Evolutionary conservation across 2,888 invertebrate genomes (phyloP).

Genomic region (Drosophila dives): DNA sequence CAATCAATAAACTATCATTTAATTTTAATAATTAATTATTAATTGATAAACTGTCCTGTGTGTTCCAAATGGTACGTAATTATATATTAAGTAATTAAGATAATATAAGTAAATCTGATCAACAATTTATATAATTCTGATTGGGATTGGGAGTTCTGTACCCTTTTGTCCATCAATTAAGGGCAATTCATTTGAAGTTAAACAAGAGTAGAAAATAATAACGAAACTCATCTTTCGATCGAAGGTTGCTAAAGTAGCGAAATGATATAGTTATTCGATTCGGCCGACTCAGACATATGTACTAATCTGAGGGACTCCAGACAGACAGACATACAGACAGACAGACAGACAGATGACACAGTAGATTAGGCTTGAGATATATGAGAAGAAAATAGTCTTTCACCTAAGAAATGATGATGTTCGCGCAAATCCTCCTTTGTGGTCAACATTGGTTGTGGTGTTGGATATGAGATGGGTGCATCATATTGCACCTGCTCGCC

Average conservation of each 20-base stretch:
- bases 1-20: not conserved
- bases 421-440: slow-evolving; percentile 31
- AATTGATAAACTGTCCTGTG: too few relatives aligned
- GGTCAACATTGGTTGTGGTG: slow-evolving; percentile 24
- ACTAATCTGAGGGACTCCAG: not conserved
- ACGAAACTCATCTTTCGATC: not conserved
- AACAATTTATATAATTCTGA: not conserved
- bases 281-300: not conserved
- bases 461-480: not conserved
- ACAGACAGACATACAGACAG: not conserved
- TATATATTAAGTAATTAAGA: too few relatives aligned
- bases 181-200: not conserved
- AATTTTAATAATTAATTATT: not conserved
- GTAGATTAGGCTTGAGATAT: not conserved
- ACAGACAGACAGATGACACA: not conserved
- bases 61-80: too few relatives aligned
- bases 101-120: not conserved
- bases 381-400: not conserved
- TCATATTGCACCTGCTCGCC: slow-evolving; percentile 16
- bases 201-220: not conserved
- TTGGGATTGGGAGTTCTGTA: too few relatives aligned
- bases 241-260: not conserved
- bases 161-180: not conserved
- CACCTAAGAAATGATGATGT: slow-evolving; percentile 46
- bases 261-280: not conserved